Evolutionary conservation across 2,113 vertebrate species (phyloP).

Genomic region (Tor tambroides): DNA sequence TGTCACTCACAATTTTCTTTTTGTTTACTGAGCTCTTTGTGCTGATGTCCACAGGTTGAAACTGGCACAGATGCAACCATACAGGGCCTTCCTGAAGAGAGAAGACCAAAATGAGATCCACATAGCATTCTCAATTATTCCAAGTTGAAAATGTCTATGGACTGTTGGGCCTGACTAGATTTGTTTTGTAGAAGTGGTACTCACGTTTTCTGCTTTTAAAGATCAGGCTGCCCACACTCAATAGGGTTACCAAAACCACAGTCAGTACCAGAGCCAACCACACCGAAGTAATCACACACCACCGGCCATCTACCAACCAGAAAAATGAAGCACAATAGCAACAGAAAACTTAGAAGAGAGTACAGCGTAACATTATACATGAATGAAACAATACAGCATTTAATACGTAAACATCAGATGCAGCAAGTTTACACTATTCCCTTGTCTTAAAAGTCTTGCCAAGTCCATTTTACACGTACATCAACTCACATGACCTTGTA

Average conservation of each 20-base stretch:
- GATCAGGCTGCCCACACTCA: conserved; percentile 12
- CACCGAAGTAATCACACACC: conserved; percentile 8
- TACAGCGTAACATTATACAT: background rate
- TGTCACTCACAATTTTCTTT: conserved; percentile 49
- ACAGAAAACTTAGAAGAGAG: background rate
- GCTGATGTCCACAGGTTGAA: background rate
- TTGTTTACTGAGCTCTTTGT: background rate
- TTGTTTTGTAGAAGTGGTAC: background rate
- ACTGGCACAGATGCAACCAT: background rate
- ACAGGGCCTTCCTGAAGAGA: conserved; percentile 7
- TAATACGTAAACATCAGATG: background rate
- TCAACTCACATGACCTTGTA: background rate
- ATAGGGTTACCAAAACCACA: conserved; percentile 31
- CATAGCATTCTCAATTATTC: background rate
- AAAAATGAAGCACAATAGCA: background rate
- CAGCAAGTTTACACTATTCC: too few species aligned
- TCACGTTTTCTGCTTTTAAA: conserved; percentile 20
- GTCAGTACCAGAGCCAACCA: conserved; percentile 50
- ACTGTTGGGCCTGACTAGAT: background rate
- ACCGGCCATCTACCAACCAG: conserved; percentile 22
- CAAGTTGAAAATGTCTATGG: too few species aligned
- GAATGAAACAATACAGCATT: background rate
- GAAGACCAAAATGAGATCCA: background rate
- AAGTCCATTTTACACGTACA: conserved; percentile 9
- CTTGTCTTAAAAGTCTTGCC: too few species aligned